Base-by-base conservation (phyloP, 2,888 invertebrate species). In the Trichopoda pennipes region DNA sequence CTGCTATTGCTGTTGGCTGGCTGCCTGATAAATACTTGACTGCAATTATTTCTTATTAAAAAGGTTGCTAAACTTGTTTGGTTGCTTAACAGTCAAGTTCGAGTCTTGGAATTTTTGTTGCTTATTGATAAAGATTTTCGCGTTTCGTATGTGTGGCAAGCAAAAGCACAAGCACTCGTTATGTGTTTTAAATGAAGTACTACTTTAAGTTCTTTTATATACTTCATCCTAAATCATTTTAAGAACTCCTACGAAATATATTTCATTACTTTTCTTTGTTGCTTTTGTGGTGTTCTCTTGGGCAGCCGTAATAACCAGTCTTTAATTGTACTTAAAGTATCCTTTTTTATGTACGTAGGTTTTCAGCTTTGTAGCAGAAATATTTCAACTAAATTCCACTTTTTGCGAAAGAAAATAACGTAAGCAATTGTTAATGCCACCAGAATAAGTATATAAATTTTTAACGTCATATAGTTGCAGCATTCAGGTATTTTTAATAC, bases 1-100 rank as follows among this genome's bases (percentile, higher is more conserved):
- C 60, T 69, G 81, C 38, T 70, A 28, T 49, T 16, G 17, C 35
- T 32, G 63, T 28, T 35, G 21, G 42, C 28, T 70, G 64, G 53
- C 66, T 77, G 76, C 32, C 72, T 70, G 60, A 32, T 66, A 53
- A 55, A 42, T 53, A 68, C 69, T 73, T 49, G 58, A 35, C 53
- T 66, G 70, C 64, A 75, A 75, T 68, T 73, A 79, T 68, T 68
- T 73, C 60, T 55, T 42, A 9, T 38, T 19, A 51, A 78, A 75
- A 78, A 75, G 74, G 49, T 61, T 70, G 79, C 60, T 17, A 75
- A 79, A 82, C 82, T 75, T 79, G 78, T 82, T 82, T 72, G 44
- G 58, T 32, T 32, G 73, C 55, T 70, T 78, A 69, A 74, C 51
- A 74, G 74, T 80, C 79, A 74, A 80, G 81, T 76, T 81, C 78